phyloP scores from a whole-genome alignment of 2,888 invertebrate species.

The Pyrocoelia pectoralis region DNA sequence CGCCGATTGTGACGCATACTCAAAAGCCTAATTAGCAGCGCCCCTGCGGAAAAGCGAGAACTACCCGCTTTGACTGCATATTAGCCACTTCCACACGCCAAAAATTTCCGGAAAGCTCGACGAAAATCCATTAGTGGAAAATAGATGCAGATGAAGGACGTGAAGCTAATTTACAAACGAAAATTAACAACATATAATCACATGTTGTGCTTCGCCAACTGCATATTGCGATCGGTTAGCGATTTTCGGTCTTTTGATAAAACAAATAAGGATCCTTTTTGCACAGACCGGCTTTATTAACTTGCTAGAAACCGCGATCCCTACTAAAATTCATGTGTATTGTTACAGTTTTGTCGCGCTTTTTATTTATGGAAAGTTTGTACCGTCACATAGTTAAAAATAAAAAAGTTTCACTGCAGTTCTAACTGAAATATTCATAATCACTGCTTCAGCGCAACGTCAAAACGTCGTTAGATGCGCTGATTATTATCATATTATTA shows the following conservation, averaged over 20 bases:
- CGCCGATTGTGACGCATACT: slow-evolving; percentile 61
- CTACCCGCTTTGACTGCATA: slow-evolving; percentile 35
- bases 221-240: slow-evolving; percentile 48
- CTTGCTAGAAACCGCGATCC: slow-evolving; percentile 47
- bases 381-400: background rate
- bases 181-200: slow-evolving; percentile 51
- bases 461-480: no score
- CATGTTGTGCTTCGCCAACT: slow-evolving; percentile 55
- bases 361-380: slow-evolving; percentile 30
- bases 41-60: slow-evolving; percentile 48
- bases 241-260: slow-evolving; percentile 40
- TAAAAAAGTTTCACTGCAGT: no score
- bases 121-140: slow-evolving; percentile 12
- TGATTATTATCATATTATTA: no score
- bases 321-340: slow-evolving; percentile 49
- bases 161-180: slow-evolving; percentile 21
- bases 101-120: slow-evolving; percentile 10
- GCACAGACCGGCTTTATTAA: slow-evolving; percentile 46
- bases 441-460: no score
- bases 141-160: slow-evolving; percentile 29
- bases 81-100: slow-evolving; percentile 28
- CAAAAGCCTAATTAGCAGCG: slow-evolving; percentile 60
- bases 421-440: no score
- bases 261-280: slow-evolving; percentile 42
- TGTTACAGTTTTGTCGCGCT: slow-evolving; percentile 41